Conservation (phyloP, 2,797 vertebrate genomes). For the Gymnodraco acuticeps region DNA sequence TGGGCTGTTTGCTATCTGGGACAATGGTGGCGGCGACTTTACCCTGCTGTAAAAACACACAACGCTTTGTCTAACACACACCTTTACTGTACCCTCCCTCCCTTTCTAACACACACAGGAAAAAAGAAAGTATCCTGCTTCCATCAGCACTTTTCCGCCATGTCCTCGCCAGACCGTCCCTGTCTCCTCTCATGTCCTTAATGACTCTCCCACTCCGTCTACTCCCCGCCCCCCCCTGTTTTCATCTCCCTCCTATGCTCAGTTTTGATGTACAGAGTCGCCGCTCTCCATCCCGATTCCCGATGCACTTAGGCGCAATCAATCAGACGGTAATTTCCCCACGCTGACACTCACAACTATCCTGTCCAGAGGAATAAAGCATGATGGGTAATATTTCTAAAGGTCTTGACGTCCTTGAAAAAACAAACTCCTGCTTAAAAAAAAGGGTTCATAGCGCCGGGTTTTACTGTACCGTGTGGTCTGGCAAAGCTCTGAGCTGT, state of each 20-base stretch:
- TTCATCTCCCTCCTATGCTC: slow-evolving; percentile 15
- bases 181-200: slow-evolving; percentile 53
- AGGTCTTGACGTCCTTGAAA: slow-evolving; percentile 56
- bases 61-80: slow-evolving; percentile 19
- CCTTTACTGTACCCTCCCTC: slow-evolving; percentile 7
- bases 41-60: slow-evolving; percentile 11
- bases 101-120: neutral
- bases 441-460: slow-evolving; percentile 7
- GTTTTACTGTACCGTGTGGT: slow-evolving; percentile 31
- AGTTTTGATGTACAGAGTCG: slow-evolving; percentile 29
- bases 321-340: slow-evolving; percentile 62
- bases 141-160: slow-evolving; percentile 75
- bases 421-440: slow-evolving; percentile 28
- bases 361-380: slow-evolving; percentile 33
- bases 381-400: slow-evolving; percentile 42
- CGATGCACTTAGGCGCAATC: slow-evolving; percentile 46
- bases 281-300: slow-evolving; percentile 33
- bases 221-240: slow-evolving; percentile 5
- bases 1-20: slow-evolving; percentile 66
- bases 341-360: slow-evolving; percentile 48
- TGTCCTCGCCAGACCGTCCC: slow-evolving; percentile 63
- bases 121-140: slow-evolving; percentile 51
- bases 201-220: slow-evolving; percentile 25
- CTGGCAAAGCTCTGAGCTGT: slow-evolving; percentile 23
- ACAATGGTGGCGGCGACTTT: slow-evolving; percentile 34